Evolutionary conservation across 2,888 invertebrate species (phyloP).

Genomic region (Melanotus villosus): DNA sequence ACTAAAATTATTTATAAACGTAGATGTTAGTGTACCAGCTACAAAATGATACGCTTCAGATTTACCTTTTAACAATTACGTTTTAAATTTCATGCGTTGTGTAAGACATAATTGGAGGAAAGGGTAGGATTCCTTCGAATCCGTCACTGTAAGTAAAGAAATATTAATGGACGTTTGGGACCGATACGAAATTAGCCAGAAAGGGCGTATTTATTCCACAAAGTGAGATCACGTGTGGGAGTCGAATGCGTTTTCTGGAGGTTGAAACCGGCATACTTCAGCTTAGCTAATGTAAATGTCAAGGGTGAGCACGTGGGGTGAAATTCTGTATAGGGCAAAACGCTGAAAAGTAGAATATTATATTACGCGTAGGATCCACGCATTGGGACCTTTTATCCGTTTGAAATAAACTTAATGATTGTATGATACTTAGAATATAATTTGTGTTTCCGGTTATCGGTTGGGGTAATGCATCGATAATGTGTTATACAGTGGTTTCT

Average conservation of each 20-base stretch:
- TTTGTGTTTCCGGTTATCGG: too few species aligned
- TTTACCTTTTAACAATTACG: too few species aligned
- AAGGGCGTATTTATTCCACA: slow-evolving; percentile 5
- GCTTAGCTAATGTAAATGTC: slow-evolving; percentile 37
- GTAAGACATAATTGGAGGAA: too few species aligned
- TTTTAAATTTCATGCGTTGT: too few species aligned
- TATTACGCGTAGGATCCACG: not conserved
- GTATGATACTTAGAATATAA: too few species aligned
- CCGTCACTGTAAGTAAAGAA: slow-evolving; percentile 7
- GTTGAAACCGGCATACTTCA: not conserved
- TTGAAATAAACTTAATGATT: too few species aligned
- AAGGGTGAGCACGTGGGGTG: slow-evolving; percentile 44
- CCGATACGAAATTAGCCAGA: not conserved
- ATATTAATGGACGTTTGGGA: slow-evolving; percentile 7
- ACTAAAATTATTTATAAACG: too few species aligned
- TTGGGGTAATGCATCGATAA: not conserved
- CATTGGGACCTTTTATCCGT: too few species aligned
- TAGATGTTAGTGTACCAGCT: too few species aligned
- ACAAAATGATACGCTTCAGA: too few species aligned
- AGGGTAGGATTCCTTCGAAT: not conserved
- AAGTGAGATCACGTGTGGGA: slow-evolving; percentile 11
- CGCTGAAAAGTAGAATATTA: not conserved
- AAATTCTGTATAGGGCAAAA: slow-evolving; percentile 2
- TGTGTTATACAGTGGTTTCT: not conserved
- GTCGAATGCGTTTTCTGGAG: slow-evolving; percentile 6